Conservation (phyloP, 2,797 vertebrate species). For the Chelidonichthys spinosus region DNA sequence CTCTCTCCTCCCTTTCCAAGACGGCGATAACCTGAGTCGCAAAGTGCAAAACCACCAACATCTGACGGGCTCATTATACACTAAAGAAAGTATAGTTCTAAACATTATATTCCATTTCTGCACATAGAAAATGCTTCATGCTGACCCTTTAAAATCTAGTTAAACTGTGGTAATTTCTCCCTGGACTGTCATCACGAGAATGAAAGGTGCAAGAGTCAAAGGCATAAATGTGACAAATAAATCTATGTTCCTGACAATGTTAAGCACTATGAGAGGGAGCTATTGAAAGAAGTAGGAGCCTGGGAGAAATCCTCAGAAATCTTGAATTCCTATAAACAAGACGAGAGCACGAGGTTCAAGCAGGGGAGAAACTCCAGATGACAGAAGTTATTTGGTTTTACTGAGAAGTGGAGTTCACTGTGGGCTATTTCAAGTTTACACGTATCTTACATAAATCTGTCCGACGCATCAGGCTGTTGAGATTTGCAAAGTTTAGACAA, state of each 20-base stretch:
- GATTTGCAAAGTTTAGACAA: conserved; percentile 37
- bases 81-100: background rate
- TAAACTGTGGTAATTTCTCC: background rate
- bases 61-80: background rate
- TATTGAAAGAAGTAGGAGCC: background rate
- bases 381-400: conserved; percentile 39
- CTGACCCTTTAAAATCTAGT: background rate
- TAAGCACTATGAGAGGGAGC: background rate
- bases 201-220: background rate
- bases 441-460: conserved; percentile 30
- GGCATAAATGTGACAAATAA: conserved; percentile 11
- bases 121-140: background rate
- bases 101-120: background rate
- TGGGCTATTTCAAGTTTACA: conserved; percentile 35
- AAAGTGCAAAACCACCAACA: background rate
- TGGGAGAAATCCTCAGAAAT: conserved; percentile 13
- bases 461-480: conserved; percentile 17
- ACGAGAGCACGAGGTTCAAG: conserved; percentile 6
- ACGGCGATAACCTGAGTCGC: too few species aligned
- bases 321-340: conserved; percentile 27
- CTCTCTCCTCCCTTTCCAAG: too few species aligned
- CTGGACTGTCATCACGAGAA: background rate
- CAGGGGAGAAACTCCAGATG: conserved; percentile 21
- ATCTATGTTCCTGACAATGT: background rate
- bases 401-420: conserved; percentile 15